Evolutionary conservation across 2,888 invertebrate species (phyloP).

Genomic region (Synergus japonicus): DNA sequence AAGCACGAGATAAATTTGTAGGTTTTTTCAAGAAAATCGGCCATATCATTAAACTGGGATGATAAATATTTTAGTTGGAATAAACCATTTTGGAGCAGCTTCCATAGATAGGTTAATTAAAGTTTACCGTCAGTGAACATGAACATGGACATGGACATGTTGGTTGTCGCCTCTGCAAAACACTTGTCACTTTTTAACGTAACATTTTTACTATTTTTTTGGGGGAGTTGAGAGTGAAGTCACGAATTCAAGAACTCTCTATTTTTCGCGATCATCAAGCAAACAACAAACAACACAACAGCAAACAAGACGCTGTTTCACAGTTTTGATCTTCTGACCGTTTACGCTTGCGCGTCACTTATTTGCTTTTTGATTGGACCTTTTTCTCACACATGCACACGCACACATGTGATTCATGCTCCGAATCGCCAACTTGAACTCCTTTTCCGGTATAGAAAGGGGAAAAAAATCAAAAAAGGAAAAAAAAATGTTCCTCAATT

Average conservation of each 20-base stretch:
- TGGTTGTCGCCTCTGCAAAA: constrained; percentile 14
- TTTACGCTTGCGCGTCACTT: constrained; percentile 28
- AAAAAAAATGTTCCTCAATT: neutral
- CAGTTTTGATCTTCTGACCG: constrained; percentile 19
- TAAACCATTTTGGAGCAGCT: constrained; percentile 18
- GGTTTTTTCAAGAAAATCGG: neutral
- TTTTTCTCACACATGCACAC: constrained; percentile 1
- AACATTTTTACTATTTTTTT: constrained; percentile 10
- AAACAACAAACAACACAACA: constrained; percentile 35
- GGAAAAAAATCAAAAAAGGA: neutral
- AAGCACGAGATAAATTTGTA: neutral
- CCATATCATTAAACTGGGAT: neutral
- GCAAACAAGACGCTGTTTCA: constrained; percentile 9
- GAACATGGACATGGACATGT: constrained; percentile 35
- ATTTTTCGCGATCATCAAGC: constrained; percentile 19
- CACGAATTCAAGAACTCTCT: neutral
- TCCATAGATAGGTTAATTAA: neutral
- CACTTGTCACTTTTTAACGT: constrained; percentile 8
- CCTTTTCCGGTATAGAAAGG: neutral
- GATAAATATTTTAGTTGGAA: neutral
- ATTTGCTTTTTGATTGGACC: neutral
- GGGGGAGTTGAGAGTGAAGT: neutral
- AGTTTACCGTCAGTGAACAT: constrained; percentile 36
- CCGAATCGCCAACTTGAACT: constrained; percentile 7
- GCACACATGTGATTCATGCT: neutral